A percentile compares a stretch with the other conserved stretches of the same genome.
These are phyloP conservation scores for Mellilla xanthometata DNA, from an alignment of 2,888 invertebrate species.

Conservation along the genomic window DNA sequence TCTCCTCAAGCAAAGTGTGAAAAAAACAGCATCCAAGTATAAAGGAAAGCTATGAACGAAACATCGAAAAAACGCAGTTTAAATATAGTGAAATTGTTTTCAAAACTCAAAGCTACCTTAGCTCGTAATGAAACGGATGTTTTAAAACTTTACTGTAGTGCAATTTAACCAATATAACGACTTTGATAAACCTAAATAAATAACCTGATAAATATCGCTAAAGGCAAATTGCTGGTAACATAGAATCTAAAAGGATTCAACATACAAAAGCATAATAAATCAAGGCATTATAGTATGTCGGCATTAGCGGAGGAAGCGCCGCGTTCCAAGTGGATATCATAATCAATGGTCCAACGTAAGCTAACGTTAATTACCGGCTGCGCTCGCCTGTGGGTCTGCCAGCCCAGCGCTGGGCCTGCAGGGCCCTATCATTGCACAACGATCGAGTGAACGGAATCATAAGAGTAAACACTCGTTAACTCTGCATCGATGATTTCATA, in stretches of 20 bases:
- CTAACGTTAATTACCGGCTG: slow-evolving; percentile 45
- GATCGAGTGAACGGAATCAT: slow-evolving; percentile 59
- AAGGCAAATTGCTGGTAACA: too few relatives aligned
- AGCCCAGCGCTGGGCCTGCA: slow-evolving; percentile 44
- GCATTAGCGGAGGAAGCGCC: slow-evolving; percentile 49
- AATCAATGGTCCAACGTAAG: slow-evolving; percentile 48
- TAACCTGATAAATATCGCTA: too few relatives aligned
- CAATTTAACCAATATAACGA: too few relatives aligned
- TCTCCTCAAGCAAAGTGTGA: too few relatives aligned
- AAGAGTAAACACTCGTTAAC: slow-evolving; percentile 63
- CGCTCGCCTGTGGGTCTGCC: slow-evolving; percentile 45
- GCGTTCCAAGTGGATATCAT: slow-evolving; percentile 46
- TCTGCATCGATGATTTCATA: slow-evolving; percentile 66
- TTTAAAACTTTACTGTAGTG: too few relatives aligned
- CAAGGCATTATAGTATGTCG: slow-evolving; percentile 56
- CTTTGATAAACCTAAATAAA: too few relatives aligned
- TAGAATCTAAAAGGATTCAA: slow-evolving; percentile 47
- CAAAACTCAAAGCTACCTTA: too few relatives aligned
- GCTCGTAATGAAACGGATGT: too few relatives aligned
- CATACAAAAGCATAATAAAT: slow-evolving; percentile 52
- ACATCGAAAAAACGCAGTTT: too few relatives aligned
- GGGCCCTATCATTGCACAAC: slow-evolving; percentile 55
- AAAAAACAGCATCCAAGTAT: too few relatives aligned
- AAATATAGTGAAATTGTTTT: too few relatives aligned
- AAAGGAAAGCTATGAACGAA: too few relatives aligned